phyloP scores from a whole-genome alignment of 2,888 invertebrate species.

The Caenorhabditis imperialis region DNA sequence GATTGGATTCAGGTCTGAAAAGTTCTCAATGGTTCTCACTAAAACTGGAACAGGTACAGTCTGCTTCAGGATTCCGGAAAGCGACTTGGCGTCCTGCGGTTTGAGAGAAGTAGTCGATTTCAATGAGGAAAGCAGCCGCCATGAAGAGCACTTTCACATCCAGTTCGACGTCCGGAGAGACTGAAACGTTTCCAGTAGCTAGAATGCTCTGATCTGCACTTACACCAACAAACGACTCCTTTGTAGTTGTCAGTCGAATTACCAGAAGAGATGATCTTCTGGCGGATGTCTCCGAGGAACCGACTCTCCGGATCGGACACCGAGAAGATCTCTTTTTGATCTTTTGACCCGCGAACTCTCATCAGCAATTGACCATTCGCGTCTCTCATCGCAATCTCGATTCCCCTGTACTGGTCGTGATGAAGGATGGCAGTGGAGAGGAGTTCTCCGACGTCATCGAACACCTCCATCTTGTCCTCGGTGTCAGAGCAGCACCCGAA shows the following conservation, averaged over 20 bases:
- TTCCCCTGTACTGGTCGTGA: constrained; percentile 29
- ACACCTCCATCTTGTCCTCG: constrained; percentile 43
- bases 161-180: constrained; percentile 28
- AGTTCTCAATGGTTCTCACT: background rate
- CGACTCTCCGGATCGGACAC: constrained; percentile 26
- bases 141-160: constrained; percentile 41
- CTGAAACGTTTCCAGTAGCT: constrained; percentile 6
- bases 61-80: constrained; percentile 34
- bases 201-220: background rate
- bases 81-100: constrained; percentile 16
- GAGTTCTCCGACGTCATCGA: constrained; percentile 30
- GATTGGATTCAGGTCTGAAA: constrained; percentile 49
- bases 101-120: constrained; percentile 46
- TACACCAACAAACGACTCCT: constrained; percentile 52
- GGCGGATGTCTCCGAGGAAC: constrained; percentile 47
- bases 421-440: constrained; percentile 32
- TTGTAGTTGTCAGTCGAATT: constrained; percentile 49
- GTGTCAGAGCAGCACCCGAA: constrained; percentile 47
- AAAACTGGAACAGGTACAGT: constrained; percentile 17
- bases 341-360: constrained; percentile 13
- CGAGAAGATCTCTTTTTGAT: constrained; percentile 30
- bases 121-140: constrained; percentile 42
- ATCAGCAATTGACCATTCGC: constrained; percentile 20
- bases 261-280: constrained; percentile 48
- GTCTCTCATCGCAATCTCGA: constrained; percentile 35